Conservation (phyloP, 2,113 vertebrate genomes). For the Astur gentilis region DNA sequence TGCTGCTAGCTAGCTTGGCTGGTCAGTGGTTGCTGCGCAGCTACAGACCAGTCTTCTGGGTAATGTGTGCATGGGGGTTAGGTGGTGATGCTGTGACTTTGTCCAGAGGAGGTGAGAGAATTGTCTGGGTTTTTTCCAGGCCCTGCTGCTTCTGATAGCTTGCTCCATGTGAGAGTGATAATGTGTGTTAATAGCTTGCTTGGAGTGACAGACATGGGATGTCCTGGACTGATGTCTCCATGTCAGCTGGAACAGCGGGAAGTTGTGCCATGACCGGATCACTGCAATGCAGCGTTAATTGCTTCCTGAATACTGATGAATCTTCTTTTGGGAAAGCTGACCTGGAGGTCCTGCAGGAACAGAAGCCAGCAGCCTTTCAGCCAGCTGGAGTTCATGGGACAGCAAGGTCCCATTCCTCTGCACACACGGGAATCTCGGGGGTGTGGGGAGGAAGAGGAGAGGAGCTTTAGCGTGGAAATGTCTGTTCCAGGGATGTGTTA, state of each 20-base stretch:
- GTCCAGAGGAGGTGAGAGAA: background rate
- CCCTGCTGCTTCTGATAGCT: background rate
- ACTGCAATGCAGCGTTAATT: background rate
- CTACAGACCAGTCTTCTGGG: background rate
- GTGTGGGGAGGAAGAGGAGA: background rate
- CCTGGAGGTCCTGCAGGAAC: background rate
- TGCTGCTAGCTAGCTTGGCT: background rate
- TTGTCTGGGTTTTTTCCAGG: background rate
- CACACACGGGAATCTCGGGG: background rate
- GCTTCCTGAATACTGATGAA: background rate
- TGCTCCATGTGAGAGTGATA: background rate
- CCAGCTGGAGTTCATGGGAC: background rate
- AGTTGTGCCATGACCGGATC: background rate
- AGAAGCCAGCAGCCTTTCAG: background rate
- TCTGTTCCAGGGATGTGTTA: background rate
- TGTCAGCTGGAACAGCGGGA: background rate
- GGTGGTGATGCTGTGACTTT: background rate
- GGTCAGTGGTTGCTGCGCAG: background rate
- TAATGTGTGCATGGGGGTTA: fast-evolving
- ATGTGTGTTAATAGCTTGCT: fast-evolving
- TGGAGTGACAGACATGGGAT: background rate
- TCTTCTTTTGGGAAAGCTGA: background rate
- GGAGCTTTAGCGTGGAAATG: background rate
- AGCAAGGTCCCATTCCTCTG: background rate
- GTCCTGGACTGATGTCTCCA: background rate